Evolutionary conservation across 1,140 invertebrate genomes (phyloP), one percentile per base, ranked within the genome.

Genomic region (Heliothis virescens): DNA sequence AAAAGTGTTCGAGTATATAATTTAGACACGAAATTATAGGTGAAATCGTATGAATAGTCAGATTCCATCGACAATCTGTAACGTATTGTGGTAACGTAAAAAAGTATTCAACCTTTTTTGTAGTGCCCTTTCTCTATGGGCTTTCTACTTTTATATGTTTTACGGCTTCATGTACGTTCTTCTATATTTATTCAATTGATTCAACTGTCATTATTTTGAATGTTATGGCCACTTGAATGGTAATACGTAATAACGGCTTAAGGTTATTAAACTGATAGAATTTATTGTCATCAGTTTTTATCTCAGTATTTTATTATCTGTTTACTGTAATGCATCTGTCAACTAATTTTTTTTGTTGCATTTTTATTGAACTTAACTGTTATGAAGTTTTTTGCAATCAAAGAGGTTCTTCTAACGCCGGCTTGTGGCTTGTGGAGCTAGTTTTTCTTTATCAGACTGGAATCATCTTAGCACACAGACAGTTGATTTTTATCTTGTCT

Each of bases 91-190:
- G 83, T 85, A 81, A 88, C 85, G 83, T 86, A 87, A 89, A 90
- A 88, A 86, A 71, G 78, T 81, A 73, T 83, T 67, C 84, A 83
- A 90, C 84, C 78, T 81, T 86, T 86, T 87, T 86, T 65, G 74
- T 86, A 78, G 82, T 77, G 87, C 88, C 91, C 89, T 92, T 92
- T 92, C 89, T 89, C 88, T 87, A 65, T 86, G 75, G 84, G 85
- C 90, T 91, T 91, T 90, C 87, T 91, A 91, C 82, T 88, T 84
- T 86, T 85, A 84, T 85, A 84, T 81, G 79, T 86, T 84, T 81
- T 83, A 83, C 77, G 80, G 80, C 80, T 79, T 83, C 77, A 74
- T 79, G 67, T 62, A 80, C 67, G 73, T 73, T 41, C 69, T 81
- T 82, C 74, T 85, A 80, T 82, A 83, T 85, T 82, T 85, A 71